Evolutionary conservation across 1,140 invertebrate genomes (phyloP), one percentile per base, ranked within the genome.

Genomic region (Drosophila pachea): DNA sequence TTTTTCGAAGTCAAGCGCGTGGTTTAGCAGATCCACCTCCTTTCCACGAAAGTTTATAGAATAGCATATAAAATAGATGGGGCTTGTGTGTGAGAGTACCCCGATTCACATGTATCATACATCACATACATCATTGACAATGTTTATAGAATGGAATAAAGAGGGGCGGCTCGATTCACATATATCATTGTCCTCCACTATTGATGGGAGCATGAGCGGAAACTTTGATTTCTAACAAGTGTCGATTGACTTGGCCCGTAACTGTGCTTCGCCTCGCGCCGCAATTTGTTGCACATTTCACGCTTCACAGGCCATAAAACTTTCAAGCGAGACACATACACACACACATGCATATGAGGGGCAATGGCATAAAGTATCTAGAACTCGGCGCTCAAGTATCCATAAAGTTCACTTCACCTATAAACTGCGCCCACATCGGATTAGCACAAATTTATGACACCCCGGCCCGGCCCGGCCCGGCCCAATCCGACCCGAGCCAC

Each of bases 371-470:
- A 58, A 71, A 71, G 68, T 71, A 71, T 71, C 68, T 61, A 35
- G 42, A 62, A 63, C 65, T 74, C 65, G 68, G 55, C 35, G 66
- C 61, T 77, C 68, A 83, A 83, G 78, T 83, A 79, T 70, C 79
- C 79, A 79, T 83, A 84, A 83, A 83, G 79, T 83, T 83, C 76
- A 74, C 76, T 86, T 83, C 76, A 83, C 79, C 81, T 84, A 79
- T 79, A 79, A 73, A 62, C 68, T 69, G 66, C 68, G 68, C 65
- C 73, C 77, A 69, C 76, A 76, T 84, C 79, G 81, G 79, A 83
- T 83, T 83, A 83, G 79, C 69, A 70, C 59, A 86, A 83, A 86
- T 84, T 86, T 79, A 84, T 84, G 79, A 60, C 72, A 22, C 14
- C 33, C 48, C n/a, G n/a, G 5, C 7, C n/a, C 40, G n/a, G 8